Conservation (phyloP, 2,113 vertebrate genomes). For the Rhinolophus sinicus region DNA sequence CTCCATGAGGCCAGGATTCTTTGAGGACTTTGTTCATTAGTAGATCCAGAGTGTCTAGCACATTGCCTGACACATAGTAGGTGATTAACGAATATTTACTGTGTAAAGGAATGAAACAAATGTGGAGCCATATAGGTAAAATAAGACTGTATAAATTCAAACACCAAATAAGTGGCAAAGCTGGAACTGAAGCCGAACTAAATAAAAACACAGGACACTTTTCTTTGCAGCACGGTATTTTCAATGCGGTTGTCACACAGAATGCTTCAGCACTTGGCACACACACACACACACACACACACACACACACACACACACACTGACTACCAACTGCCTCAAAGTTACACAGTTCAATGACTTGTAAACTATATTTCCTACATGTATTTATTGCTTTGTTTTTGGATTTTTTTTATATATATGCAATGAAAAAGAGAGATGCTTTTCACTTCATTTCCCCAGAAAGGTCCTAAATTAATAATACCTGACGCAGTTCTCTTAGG, state of each 20-base stretch:
- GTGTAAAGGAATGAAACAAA: neutral
- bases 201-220: neutral
- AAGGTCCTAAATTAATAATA: conserved; percentile 69
- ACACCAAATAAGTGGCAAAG: neutral
- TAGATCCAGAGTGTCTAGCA: neutral
- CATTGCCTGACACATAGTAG: neutral
- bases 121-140: neutral
- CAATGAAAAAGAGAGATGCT: conserved; percentile 12
- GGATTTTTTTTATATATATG: neutral
- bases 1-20: neutral
- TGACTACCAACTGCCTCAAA: neutral
- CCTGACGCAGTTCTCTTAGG: conserved; percentile 42
- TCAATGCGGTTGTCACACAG: neutral
- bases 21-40: neutral
- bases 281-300: neutral
- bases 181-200: neutral
- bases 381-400: conserved; percentile 10
- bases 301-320: neutral
- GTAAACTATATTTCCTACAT: conserved; percentile 41
- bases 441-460: conserved; percentile 50
- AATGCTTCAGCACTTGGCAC: neutral
- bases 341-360: conserved; percentile 7
- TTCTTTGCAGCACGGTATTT: neutral
- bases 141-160: neutral
- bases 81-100: neutral